Conservation (phyloP, 2,113 vertebrate species). For the Prunella himalayana region DNA sequence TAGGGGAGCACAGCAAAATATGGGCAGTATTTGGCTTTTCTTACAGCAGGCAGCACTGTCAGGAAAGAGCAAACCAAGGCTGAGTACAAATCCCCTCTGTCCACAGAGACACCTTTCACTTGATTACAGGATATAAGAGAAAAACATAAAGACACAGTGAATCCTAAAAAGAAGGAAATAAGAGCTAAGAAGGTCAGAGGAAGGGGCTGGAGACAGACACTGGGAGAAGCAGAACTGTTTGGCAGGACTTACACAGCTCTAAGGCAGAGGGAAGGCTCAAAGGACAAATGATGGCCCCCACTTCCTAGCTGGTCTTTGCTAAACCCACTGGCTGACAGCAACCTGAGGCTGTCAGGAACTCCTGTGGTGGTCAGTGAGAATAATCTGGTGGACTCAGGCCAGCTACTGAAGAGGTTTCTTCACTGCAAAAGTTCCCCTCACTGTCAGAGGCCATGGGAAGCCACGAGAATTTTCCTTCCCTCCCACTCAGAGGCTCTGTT, state of each 20-base stretch:
- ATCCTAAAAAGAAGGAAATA: neutral
- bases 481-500: neutral
- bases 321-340: neutral
- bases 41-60: neutral
- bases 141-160: constrained; percentile 21
- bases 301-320: neutral
- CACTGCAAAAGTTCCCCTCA: neutral
- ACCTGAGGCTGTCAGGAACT: neutral
- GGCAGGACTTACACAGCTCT: neutral
- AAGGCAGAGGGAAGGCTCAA: neutral
- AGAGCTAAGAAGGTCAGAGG: neutral
- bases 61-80: constrained; percentile 44
- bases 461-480: neutral
- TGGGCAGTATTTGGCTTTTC: constrained; percentile 34
- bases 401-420: neutral
- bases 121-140: constrained; percentile 35
- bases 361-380: neutral
- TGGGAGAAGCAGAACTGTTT: neutral
- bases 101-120: constrained; percentile 9
- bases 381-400: neutral
- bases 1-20: constrained; percentile 17
- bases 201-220: neutral
- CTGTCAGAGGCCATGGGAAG: neutral
- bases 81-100: constrained; percentile 19
- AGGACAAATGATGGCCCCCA: neutral